Evolutionary conservation across 2,888 invertebrate genomes (phyloP).

Genomic region (Idaea straminata): DNA sequence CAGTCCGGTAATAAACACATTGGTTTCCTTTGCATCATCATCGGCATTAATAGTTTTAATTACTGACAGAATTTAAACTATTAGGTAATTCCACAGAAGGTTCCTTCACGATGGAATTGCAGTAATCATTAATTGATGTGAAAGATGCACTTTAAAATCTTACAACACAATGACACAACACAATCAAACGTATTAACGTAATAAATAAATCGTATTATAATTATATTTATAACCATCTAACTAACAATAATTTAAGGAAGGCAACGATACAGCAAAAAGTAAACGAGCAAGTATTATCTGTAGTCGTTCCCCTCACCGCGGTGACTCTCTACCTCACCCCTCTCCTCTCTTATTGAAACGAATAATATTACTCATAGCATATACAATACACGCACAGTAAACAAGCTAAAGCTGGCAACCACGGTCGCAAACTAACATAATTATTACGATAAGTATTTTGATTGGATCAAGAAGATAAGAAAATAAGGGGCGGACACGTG

Average conservation of each 20-base stretch:
- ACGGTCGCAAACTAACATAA: constrained; percentile 45
- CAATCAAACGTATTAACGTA: neutral
- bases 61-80: too few relatives aligned
- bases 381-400: constrained; percentile 9
- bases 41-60: neutral
- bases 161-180: neutral
- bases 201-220: neutral
- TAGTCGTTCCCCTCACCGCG: constrained; percentile 63
- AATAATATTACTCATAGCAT: neutral
- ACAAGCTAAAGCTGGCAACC: constrained; percentile 37
- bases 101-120: neutral
- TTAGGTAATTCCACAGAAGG: too few relatives aligned
- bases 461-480: constrained; percentile 58
- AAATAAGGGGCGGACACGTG: constrained; percentile 55
- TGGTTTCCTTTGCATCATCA: neutral
- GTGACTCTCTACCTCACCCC: constrained; percentile 65
- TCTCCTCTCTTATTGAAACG: constrained; percentile 39
- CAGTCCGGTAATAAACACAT: neutral
- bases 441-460: constrained; percentile 45
- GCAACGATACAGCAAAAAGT: constrained; percentile 12
- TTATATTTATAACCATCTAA: neutral
- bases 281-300: constrained; percentile 28
- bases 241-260: neutral
- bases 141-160: neutral
- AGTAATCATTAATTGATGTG: neutral